Base-by-base conservation (phyloP, 92 coral and sea anemone species). In the Palythoa grandiflora region DNA sequence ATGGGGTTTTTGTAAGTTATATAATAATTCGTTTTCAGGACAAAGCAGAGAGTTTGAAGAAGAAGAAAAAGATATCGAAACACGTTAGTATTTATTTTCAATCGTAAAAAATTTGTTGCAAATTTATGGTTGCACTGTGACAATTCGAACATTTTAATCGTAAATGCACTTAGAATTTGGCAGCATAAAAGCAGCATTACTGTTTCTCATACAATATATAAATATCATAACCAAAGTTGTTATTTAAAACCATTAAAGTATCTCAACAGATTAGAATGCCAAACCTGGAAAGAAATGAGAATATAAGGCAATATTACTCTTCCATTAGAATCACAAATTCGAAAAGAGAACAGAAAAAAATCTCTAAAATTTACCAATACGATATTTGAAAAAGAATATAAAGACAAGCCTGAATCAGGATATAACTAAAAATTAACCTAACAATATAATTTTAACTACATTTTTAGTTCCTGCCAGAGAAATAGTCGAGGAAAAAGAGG, bases 391-490 rank as follows among this genome's bases (percentile, higher is more conserved):
- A 44, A 44, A 44, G 7, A 5, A 44, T 44, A 8, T 44, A 44
- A 44, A 44, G 50, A 3, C 50, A 44, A 8, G 50, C 50, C 7
- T 44, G 50, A 44, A 44, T 44, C 28, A 28, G 50, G 7, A 5
- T 4, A 44, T 8, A 44, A 53, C 10, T 38, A 59, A 38, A 28
- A 38, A 9, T 38, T 63, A 15, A 16, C 70, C 52, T 57, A 81
- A 65, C 61, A 19, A 59, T 79, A 20, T 20, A 20, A 65, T 15
- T 80, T 28, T 65, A 10, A 65, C 39, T 81, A 81, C 63, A 66
- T 65, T 81, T 63, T 20, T 81, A 81, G 86, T 66, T 44, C 47
- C 74, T 81, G 86, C 86, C n/a, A 81, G 86, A 50, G 86, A 81
- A 81, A 3, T 81, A 65, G 28, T 4, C 36, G 86, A 81, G 66